Percentiles rank a stretch among this genome's conserved stretches.
phyloP scores from a whole-genome alignment of 2,888 invertebrate genomes.

The Tanypteryx hageni region DNA sequence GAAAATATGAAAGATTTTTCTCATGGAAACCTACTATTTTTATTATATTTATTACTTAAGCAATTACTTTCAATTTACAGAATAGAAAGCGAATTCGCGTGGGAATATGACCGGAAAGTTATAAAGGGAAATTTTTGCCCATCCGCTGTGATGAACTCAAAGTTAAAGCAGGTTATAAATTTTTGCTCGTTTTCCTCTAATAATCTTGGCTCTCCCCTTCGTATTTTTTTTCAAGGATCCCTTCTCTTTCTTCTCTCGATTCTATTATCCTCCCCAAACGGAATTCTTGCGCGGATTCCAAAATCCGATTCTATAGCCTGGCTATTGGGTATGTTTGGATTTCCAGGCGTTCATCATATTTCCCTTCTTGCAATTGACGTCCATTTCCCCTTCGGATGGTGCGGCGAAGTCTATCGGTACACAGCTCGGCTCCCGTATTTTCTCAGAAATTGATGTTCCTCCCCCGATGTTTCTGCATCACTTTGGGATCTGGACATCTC shows the following conservation, averaged over 20 bases:
- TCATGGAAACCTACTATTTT: too few relatives aligned
- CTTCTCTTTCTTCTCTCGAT: background rate
- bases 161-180: too few relatives aligned
- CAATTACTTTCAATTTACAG: too few relatives aligned
- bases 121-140: too few relatives aligned
- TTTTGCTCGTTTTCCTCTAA: too few relatives aligned
- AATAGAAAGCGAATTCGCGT: too few relatives aligned
- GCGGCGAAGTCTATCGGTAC: background rate
- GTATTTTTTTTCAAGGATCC: background rate
- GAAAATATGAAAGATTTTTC: too few relatives aligned
- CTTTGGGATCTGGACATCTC: background rate
- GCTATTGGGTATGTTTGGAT: slow-evolving; percentile 10
- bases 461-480: background rate
- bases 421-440: background rate
- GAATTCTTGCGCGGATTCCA: background rate
- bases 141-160: too few relatives aligned
- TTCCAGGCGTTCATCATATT: slow-evolving; percentile 19
- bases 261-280: background rate
- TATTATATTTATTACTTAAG: too few relatives aligned
- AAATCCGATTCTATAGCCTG: slow-evolving; percentile 1
- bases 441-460: background rate
- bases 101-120: too few relatives aligned
- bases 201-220: background rate
- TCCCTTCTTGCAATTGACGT: slow-evolving; percentile 3
- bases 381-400: background rate